These are phyloP conservation scores for Pseudocheirus occidentalis DNA, from an alignment of 2,797 vertebrate genomes.

Conservation along the genomic window DNA sequence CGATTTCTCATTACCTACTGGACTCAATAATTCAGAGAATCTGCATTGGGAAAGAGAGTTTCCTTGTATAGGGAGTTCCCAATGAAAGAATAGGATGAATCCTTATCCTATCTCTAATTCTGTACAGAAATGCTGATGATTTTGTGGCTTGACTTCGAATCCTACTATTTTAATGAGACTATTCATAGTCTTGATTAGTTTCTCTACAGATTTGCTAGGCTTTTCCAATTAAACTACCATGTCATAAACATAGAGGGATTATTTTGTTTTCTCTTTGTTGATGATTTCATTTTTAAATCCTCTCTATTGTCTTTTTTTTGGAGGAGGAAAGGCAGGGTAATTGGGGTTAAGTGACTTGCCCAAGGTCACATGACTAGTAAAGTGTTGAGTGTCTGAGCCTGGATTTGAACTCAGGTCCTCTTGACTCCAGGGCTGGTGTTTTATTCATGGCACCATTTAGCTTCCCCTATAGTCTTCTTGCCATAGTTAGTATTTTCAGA, in stretches of 20 bases:
- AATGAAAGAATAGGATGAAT: not conserved
- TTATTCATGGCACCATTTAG: no score
- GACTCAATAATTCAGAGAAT: not conserved
- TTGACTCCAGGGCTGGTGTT: no score
- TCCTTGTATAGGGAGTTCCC: not conserved
- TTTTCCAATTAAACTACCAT: not conserved
- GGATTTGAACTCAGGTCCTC: no score
- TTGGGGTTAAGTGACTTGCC: no score
- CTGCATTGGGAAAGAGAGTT: not conserved
- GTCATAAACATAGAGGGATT: not conserved
- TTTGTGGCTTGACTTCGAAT: not conserved
- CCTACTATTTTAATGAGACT: not conserved
- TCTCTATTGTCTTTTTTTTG: not conserved
- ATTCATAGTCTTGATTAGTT: not conserved
- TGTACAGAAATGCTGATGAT: not conserved
- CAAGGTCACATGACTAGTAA: no score
- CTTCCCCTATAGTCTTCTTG: not conserved
- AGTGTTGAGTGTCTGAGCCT: no score
- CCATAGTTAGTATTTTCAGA: not conserved
- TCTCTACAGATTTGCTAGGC: not conserved
- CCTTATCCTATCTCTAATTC: not conserved
- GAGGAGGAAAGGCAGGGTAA: no score
- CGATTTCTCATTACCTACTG: not conserved
- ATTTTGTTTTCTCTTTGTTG: not conserved
- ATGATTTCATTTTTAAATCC: not conserved